Evolutionary conservation across 1,140 invertebrate genomes (phyloP), one percentile per base, ranked within the genome.

Genomic region (Platorchestia sp.): DNA sequence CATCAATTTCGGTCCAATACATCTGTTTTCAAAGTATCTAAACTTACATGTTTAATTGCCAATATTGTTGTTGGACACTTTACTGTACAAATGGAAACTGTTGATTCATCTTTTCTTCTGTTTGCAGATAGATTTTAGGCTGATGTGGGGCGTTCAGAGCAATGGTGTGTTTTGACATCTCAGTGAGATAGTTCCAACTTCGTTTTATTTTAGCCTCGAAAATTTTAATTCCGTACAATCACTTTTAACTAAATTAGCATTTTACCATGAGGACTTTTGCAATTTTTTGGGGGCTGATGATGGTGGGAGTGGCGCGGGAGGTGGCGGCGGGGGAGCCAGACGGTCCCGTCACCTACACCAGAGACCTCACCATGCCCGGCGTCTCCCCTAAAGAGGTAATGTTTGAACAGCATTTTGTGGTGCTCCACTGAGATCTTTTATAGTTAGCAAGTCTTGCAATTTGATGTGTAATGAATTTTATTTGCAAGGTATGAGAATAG

Each of bases 341-440:
- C 10, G 91, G 40, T 36, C 5, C 27, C 7, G 27, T 40, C 36
- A 95, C 95, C 14, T 96, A 96, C 59, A 93, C 45, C 16, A 96
- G 75, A 91, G 95, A 95, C 36, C 95, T 96, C 42, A 96, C 95
- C 53, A 96, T 96, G 96, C 96, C 96, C 16, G 96, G 96, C 51
- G 95, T 96, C 43, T 95, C 95, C 7, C 96, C 96, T 0, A 95
- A 95, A 95, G 93, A 42, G 95, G 96, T 95, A 95, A 75, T 7
- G 47, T 51, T 51, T 51, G 47, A 7, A 19, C 47, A 7, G 47
- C 19, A 19, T 51, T 19, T 19, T 51, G 47, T 51, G 6, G n/a
- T n/a, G n/a, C n/a, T n/a, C n/a, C n/a, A n/a, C n/a, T n/a, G n/a
- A n/a, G n/a, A n/a, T n/a, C n/a, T n/a, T n/a, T n/a, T n/a, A n/a